Base-by-base conservation (phyloP, 1,140 invertebrate genomes). In the Leptinotarsa lineolata region DNA sequence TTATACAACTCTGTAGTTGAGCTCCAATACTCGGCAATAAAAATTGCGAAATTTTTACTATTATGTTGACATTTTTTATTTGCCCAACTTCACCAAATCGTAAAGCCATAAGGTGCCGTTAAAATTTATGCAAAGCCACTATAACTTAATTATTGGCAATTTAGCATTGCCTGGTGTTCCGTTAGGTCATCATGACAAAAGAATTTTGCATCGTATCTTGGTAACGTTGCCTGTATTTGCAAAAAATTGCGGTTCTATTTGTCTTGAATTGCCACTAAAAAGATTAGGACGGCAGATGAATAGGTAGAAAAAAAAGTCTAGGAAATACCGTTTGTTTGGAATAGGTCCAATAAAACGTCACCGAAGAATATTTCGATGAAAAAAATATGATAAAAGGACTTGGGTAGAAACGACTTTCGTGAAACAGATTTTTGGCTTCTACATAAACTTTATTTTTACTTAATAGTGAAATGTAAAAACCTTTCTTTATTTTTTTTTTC, bases 61-160 rank as follows among this genome's bases (percentile, higher is more conserved):
- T 39, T 39, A 39, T 39, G 30, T 3, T 39, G 30, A 39, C 8
- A 39, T 39, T 39, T 39, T 39, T 54, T 54, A 16, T 54, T 54
- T 54, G 48, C 48, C 16, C 48, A 54, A 54, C 13, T 54, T 18
- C 13, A n/a, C 15, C n/a, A 13, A 54, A 16, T 54, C 6, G 12
- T 54, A 13, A 16, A 8, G 16, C 48, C 15, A 54, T 54, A 54
- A 54, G n/a, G 48, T 54, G 48, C 16, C 48, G 48, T 54, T n/a
- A 54, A 54, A 54, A 54, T 16, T n/a, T 54, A 54, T 54, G 48
- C 48, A 54, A n/a, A 54, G 48, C 48, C 16, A n/a, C 15, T 54
- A 54, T 54, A 54, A 54, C 48, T 54, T 13, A 54, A 54, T 54
- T 54, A 54, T 54, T 13, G 48, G 48, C 48, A 54, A 54, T 54